phyloP scores from a whole-genome alignment of 2,888 invertebrate species.

The Drepana falcataria region DNA sequence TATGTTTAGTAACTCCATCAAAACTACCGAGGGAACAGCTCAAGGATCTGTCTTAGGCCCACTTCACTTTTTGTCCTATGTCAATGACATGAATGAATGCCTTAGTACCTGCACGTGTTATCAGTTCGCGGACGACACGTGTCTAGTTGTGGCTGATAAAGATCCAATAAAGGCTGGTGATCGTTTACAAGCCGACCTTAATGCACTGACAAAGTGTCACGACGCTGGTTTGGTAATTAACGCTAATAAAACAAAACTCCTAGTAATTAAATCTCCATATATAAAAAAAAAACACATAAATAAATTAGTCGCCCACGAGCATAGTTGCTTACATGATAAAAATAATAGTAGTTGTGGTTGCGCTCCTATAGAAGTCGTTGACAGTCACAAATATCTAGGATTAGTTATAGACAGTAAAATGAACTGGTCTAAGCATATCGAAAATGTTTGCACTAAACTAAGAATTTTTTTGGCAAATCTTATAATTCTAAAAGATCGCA shows the following conservation, averaged over 20 bases:
- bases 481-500: too few species aligned
- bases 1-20: conserved; percentile 4
- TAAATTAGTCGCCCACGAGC: conserved; percentile 7
- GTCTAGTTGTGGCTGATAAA: neutral
- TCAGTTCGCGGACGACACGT: neutral
- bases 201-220: neutral
- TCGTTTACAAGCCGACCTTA: neutral
- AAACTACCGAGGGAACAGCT: conserved; percentile 12
- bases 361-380: conserved; percentile 7
- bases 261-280: conserved; percentile 10
- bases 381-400: conserved; percentile 14
- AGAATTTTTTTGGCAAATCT: too few species aligned
- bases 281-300: neutral
- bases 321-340: conserved; percentile 4
- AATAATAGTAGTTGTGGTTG: neutral
- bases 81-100: conserved; percentile 44
- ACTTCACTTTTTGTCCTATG: neutral
- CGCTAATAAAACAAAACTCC: conserved; percentile 10
- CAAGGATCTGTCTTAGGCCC: conserved; percentile 18
- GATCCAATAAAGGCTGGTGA: neutral
- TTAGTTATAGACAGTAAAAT: too few species aligned
- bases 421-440: too few species aligned
- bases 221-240: conserved; percentile 10
- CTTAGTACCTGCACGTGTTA: neutral
- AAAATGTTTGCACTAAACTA: too few species aligned